Evolutionary conservation across 1,140 invertebrate genomes (phyloP), one percentile per base, ranked within the genome.

Genomic region (Neelides sp.): DNA sequence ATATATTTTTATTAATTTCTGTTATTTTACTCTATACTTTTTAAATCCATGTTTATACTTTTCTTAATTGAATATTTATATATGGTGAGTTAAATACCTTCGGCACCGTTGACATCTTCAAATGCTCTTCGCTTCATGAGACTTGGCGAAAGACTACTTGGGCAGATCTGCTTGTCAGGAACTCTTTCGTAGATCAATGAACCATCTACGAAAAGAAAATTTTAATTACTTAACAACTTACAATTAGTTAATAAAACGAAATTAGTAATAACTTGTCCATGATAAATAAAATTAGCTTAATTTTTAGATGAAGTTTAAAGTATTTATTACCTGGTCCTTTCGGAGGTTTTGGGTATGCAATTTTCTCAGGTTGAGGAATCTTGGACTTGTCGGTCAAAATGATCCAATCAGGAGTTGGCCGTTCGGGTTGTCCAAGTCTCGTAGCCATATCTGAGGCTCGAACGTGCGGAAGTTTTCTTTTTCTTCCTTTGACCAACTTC

Each of bases 81-180:
- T 24, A 43, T 46, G 23, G 13, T 3, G 32, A 57, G 59, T 46
- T 32, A 5, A n/a, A 32, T 75, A 86, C 83, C 82, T 73, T 88
- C 85, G 58, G 85, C 78, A 54, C 87, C 87, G 73, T 92, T 91
- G 54, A 85, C 76, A 66, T 92, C 86, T 62, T 90, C 85, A 67
- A 85, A 89, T 4, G 76, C 73, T 51, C 82, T 72, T 68, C 83
- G 76, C 68, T 83, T 85, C 52, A 84, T 65, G 43, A 83, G 77
- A 45, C 74, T 71, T 27, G 71, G 65, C 12, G 65, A 67, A 35
- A 71, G 61, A 68, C 69, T 74, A 47, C 71, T 78, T 26, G 75
- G 62, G 5, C 72, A 68, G 34, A 75, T 65, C 26, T 45, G 23
- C 64, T 77, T 80, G 53, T 85, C 82, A 44, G 81, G 78, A 54